Base-by-base conservation (phyloP, 2,113 vertebrate genomes). In the Pachypanchax playfairii region DNA sequence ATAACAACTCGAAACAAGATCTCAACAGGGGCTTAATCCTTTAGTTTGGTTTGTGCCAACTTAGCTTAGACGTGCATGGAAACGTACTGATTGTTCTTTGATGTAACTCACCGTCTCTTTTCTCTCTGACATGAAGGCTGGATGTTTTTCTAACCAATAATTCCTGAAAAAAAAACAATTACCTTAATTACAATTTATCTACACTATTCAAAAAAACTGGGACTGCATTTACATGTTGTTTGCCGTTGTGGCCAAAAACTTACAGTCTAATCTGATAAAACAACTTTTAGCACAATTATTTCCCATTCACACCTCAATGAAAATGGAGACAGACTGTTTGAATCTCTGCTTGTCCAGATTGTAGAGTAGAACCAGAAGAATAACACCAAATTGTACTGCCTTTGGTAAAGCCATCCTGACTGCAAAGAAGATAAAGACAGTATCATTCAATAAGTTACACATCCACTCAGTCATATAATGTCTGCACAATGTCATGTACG, bases 61-160 rank as follows among this genome's bases (percentile, higher is more conserved):
- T n/a, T n/a, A n/a, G n/a, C n/a, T n/a, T n/a, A n/a, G n/a, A n/a
- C n/a, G n/a, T n/a, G n/a, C n/a, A n/a, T n/a, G n/a, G n/a, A n/a
- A 50, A 18, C 18, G 21, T 1, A 21, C 12, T n/a, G n/a, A 28
- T 38, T 33, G 22, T 29, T 20, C 13, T 35, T 14, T 56, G 9
- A 9, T 20, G 21, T 0, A 25, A 66, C 82, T 78, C 60, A 81
- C 75, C 21, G 13, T 2, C 13, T 75, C 82, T 65, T 69, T 78
- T 84, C 15, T 41, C 47, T 64, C 55, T 63, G 31, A 11, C 1
- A 24, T 73, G 41, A 36, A 17, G 25, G 5, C 24, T 11, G 14
- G 31, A 55, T 6, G 13, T 8, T 24, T 67, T 20, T n/a, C 35
- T 6, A 6, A 21, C 46, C 8, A 18, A 36, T 26, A 48, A 7